phyloP scores from a whole-genome alignment of 2,888 invertebrate genomes.

The Tiphia femorata region DNA sequence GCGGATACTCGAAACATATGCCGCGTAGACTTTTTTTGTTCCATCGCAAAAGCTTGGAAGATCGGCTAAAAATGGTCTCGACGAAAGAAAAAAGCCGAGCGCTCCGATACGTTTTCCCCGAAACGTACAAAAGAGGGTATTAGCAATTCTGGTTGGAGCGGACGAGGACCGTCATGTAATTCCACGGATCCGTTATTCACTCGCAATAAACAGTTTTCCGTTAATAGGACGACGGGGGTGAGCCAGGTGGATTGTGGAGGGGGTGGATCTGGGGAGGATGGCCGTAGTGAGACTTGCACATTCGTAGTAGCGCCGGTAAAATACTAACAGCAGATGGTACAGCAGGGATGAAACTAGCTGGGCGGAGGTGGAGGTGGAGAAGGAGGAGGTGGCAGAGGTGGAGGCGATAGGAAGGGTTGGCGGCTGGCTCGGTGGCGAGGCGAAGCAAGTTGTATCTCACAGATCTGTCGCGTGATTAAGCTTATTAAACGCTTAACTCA shows the following conservation, averaged over 20 bases:
- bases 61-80: too few relatives aligned
- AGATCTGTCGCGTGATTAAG: conserved; percentile 69
- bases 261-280: conserved; percentile 32
- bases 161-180: conserved; percentile 37
- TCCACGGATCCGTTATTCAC: conserved; percentile 55
- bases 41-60: too few relatives aligned
- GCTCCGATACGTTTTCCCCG: too few relatives aligned
- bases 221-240: conserved; percentile 56
- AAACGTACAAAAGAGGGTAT: too few relatives aligned
- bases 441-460: conserved; percentile 69
- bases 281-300: conserved; percentile 44
- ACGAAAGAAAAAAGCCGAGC: too few relatives aligned
- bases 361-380: conserved; percentile 19
- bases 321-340: conserved; percentile 69
- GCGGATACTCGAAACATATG: too few relatives aligned
- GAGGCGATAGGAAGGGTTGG: conserved; percentile 39
- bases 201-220: conserved; percentile 64
- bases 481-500: conserved; percentile 70
- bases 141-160: too few relatives aligned
- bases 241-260: conserved; percentile 27
- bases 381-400: conserved; percentile 19
- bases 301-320: conserved; percentile 62
- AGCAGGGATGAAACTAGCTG: conserved; percentile 38
- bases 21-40: too few relatives aligned
- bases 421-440: conserved; percentile 55